Percentiles rank a stretch among this genome's conserved stretches.
Conservation (phyloP, 1,140 invertebrate genomes). For the Phocides pigmalion region DNA sequence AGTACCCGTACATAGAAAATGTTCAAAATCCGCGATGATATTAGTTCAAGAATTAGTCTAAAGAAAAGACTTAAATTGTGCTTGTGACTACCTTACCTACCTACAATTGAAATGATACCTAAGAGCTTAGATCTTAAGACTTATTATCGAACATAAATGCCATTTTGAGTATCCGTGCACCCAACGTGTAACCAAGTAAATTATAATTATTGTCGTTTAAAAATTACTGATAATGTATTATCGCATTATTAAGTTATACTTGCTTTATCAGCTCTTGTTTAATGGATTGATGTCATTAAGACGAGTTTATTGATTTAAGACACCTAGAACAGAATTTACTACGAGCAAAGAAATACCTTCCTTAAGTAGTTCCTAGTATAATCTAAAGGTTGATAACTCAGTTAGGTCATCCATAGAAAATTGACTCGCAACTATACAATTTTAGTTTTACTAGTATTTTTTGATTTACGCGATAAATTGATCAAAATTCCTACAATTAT, state of each 20-base stretch:
- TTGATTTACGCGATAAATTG: no score
- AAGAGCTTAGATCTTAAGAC: constrained; percentile 47
- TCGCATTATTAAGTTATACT: constrained; percentile 46
- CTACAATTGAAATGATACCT: constrained; percentile 49
- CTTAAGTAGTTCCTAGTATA: constrained; percentile 19
- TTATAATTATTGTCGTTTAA: constrained; percentile 47
- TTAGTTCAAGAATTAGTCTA: no score
- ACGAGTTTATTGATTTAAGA: constrained; percentile 55
- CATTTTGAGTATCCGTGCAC: constrained; percentile 27
- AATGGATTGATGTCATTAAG: constrained; percentile 50
- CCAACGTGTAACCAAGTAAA: constrained; percentile 31
- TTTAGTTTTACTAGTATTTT: no score
- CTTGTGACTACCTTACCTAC: constrained; percentile 46
- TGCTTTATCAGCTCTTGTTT: constrained; percentile 43
- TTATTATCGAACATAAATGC: constrained; percentile 52
- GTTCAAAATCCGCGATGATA: no score
- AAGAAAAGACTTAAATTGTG: constrained; percentile 35
- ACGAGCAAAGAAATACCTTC: constrained; percentile 13
- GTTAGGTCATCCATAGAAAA: constrained; percentile 7
- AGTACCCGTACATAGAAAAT: no score
- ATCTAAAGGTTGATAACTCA: neutral
- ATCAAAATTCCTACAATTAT: no score
- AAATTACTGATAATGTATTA: constrained; percentile 52
- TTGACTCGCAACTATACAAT: no score
- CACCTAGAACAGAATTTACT: constrained; percentile 32